Base-by-base conservation (phyloP, 2,888 invertebrate genomes). In the Pteria penguin region DNA sequence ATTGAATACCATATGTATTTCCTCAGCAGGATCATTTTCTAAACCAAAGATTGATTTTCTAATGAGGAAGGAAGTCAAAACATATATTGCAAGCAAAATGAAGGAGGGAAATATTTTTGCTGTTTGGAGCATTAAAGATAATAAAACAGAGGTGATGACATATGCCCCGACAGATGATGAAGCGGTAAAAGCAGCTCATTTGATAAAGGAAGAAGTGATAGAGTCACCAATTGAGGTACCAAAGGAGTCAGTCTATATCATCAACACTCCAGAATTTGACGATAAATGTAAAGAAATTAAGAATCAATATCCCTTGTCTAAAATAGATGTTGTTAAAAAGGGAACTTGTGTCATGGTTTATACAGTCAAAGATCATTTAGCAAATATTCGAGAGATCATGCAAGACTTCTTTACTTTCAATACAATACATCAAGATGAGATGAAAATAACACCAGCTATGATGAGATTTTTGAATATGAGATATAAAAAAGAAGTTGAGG, bases 391-490 rank as follows among this genome's bases (percentile, higher is more conserved):
- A 32, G 75, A 75, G 31, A 58, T 70, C 24, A 65, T 75, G 2
- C 33, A 70, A n/a, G 75, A 75, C 32, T 75, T 70, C 54, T 58
- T 75, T 31, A n/a, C 24, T n/a, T 2, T n/a, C 18, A 75, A 75
- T 29, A 65, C 70, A n/a, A 62, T 70, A 11, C 45, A 33, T 8
- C 54, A 45, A 24, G 70, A 52, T 2, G 54, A 33, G n/a, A 75
- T 70, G 29, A 22, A 57, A 24, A 14, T 70, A 3, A 55, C 75
- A 18, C 32, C 60, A 27, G 55, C 24, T 57, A 27, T 57, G 58
- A 33, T 70, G n/a, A 75, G 54, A 18, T 81, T 85, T 29, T 29
- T 86, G 3, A 68, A 72, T 1, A 72, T 52, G 14, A 63, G 83
- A 24, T 63, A 72, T 55, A 69, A 72, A 26, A 5, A 58, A n/a